phyloP scores from a whole-genome alignment of 2,113 vertebrate species.

The Zapus hudsonius region DNA sequence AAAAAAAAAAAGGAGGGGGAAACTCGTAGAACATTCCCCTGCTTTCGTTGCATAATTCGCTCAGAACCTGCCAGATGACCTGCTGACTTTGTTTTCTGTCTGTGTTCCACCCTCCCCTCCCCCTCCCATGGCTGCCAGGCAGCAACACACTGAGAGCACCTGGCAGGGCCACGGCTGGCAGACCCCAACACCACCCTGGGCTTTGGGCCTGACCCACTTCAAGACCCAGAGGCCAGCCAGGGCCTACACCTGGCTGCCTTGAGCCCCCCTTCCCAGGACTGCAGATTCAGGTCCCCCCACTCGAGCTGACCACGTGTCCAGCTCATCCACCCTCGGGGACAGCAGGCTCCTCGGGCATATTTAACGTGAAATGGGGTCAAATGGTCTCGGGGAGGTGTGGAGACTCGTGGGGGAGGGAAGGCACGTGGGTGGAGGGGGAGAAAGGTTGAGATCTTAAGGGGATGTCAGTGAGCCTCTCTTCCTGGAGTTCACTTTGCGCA shows the following conservation, averaged over 20 bases:
- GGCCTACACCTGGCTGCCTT: too few species aligned
- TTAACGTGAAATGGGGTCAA: constrained; percentile 55
- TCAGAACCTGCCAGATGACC: constrained; percentile 76
- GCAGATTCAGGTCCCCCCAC: fast-evolving
- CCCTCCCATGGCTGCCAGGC: background rate
- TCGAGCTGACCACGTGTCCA: background rate
- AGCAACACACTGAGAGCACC: constrained; percentile 32
- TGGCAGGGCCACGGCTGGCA: background rate
- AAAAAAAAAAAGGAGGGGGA: background rate
- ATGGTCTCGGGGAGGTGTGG: background rate
- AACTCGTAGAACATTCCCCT: background rate
- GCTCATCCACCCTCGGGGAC: background rate
- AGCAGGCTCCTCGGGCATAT: background rate
- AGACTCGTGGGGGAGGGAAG: background rate
- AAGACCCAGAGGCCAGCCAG: background rate
- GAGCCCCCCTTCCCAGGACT: too few species aligned
- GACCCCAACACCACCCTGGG: constrained; percentile 21
- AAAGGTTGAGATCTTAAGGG: background rate
- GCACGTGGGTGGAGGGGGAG: background rate
- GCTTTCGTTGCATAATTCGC: constrained; percentile 68
- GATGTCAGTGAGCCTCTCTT: background rate
- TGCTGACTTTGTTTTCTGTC: constrained; percentile 77
- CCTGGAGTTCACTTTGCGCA: background rate
- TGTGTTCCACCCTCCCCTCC: background rate
- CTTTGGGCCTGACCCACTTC: background rate